A percentile compares a stretch with the other conserved stretches of the same genome.
These are phyloP conservation scores for Aspidiotus destructor DNA, from an alignment of 2,888 invertebrate genomes.

Conservation along the genomic window DNA sequence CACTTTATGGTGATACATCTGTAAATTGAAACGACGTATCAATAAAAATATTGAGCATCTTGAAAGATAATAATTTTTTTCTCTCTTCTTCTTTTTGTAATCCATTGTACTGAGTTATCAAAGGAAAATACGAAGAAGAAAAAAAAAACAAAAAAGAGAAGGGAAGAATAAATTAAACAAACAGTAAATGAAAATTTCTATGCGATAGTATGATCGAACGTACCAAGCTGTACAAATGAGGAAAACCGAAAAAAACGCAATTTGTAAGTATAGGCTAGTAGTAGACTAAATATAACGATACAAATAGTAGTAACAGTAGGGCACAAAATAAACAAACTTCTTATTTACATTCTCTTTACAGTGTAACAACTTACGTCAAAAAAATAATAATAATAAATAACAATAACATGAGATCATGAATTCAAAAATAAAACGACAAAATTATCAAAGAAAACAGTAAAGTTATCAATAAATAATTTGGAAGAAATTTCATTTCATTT, in stretches of 20 bases:
- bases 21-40: constrained; percentile 23
- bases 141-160: background rate
- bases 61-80: background rate
- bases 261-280: constrained; percentile 7
- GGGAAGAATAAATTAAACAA: background rate
- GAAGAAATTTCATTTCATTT: constrained; percentile 15
- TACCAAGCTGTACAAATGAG: background rate
- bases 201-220: constrained; percentile 5
- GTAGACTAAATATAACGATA: constrained; percentile 5
- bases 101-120: background rate
- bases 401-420: constrained; percentile 26
- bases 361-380: constrained; percentile 28
- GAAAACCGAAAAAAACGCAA: background rate
- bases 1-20: constrained; percentile 24
- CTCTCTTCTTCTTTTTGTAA: background rate
- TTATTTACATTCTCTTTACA: constrained; percentile 13
- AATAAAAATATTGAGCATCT: constrained; percentile 29
- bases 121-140: background rate
- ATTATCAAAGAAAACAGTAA: constrained; percentile 1
- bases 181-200: constrained; percentile 13
- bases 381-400: constrained; percentile 29
- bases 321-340: constrained; percentile 1
- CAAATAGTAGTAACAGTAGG: background rate
- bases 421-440: constrained; percentile 5
- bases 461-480: constrained; percentile 13